phyloP scores from a whole-genome alignment of 37 sponge, comb jelly and placozoan genomes.

The Corticium candelabrum region DNA sequence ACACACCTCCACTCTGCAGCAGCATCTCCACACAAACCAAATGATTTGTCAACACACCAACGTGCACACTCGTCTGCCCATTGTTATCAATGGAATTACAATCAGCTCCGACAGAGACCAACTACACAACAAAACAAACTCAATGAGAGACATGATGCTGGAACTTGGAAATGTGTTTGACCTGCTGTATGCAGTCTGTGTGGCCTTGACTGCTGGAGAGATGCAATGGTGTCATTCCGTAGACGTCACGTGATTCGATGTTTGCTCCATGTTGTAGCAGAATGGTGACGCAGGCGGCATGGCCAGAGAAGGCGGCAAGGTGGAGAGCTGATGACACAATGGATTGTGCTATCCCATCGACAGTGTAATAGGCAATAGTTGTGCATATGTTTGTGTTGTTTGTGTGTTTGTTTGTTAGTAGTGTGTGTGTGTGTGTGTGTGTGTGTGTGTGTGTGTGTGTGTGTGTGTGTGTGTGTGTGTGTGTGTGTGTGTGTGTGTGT shows the following conservation, averaged over 20 bases:
- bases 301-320: neutral
- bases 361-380: no score
- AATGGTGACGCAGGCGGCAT: neutral
- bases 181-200: neutral
- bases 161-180: no score
- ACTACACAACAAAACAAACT: no score
- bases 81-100: neutral
- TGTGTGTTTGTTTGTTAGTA: no score
- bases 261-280: neutral
- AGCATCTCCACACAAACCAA: neutral
- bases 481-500: no score
- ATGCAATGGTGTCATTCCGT: neutral
- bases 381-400: no score
- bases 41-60: neutral
- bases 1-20: neutral
- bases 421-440: no score
- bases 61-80: neutral
- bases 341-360: no score
- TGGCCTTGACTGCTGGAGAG: neutral
- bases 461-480: no score
- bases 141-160: no score
- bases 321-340: constrained; percentile 2
- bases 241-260: neutral
- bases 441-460: no score
- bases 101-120: neutral